Percentiles rank a stretch among this genome's conserved stretches.
phyloP scores from a whole-genome alignment of 2,797 vertebrate species.

The Pseudochirops cupreus region DNA sequence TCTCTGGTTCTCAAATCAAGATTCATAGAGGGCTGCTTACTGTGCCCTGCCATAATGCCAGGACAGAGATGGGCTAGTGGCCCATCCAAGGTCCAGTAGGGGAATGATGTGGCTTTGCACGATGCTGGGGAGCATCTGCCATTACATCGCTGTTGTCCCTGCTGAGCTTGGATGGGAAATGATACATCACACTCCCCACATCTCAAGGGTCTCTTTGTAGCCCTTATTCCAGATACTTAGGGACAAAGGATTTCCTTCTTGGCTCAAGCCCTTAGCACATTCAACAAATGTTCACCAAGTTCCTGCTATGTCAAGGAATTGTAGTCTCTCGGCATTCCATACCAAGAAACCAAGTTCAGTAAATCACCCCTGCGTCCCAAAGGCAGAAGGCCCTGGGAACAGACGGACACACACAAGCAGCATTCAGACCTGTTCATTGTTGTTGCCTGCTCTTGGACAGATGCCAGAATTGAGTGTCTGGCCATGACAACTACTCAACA shows the following conservation, averaged over 20 bases:
- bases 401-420: background rate
- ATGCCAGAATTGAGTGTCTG: background rate
- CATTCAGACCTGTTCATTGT: background rate
- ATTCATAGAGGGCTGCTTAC: background rate
- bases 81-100: background rate
- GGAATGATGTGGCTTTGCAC: background rate
- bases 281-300: background rate
- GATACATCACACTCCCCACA: background rate
- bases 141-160: background rate
- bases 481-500: background rate
- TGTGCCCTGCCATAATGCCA: background rate
- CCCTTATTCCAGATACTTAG: background rate
- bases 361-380: background rate
- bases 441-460: no score
- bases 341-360: background rate
- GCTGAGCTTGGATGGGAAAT: background rate
- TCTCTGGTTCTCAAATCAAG: background rate
- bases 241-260: background rate
- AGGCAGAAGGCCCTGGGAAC: background rate
- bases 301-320: background rate
- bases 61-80: background rate
- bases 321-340: background rate
- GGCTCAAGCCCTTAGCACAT: background rate
- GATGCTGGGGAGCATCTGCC: background rate
- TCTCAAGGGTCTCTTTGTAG: background rate